These are phyloP conservation scores for Agapetus fuscipes DNA, from an alignment of 2,888 invertebrate species.

Conservation along the genomic window DNA sequence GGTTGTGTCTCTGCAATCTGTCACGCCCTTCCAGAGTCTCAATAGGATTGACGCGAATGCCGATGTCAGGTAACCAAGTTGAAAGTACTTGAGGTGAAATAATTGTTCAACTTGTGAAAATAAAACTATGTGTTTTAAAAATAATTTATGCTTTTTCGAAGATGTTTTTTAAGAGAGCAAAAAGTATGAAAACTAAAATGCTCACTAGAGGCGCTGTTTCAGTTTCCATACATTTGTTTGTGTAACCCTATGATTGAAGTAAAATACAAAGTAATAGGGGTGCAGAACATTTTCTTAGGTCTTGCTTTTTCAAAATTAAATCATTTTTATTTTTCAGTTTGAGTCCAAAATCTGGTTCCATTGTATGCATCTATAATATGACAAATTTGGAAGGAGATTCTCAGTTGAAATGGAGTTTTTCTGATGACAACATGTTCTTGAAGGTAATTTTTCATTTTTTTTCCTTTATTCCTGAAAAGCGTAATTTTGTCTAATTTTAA, in stretches of 20 bases:
- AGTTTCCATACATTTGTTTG: too few relatives aligned
- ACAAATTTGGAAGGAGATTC: constrained; percentile 40
- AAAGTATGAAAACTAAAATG: too few relatives aligned
- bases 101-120: too few relatives aligned
- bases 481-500: neutral
- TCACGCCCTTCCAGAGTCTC: constrained; percentile 34
- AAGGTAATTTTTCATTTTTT: constrained; percentile 27
- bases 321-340: constrained; percentile 36
- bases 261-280: too few relatives aligned
- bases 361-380: constrained; percentile 37
- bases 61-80: constrained; percentile 38
- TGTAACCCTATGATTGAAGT: too few relatives aligned
- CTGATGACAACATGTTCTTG: constrained; percentile 36
- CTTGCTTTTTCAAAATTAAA: too few relatives aligned
- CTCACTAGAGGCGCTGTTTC: too few relatives aligned
- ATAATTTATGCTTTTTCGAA: too few relatives aligned
- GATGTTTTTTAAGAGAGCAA: too few relatives aligned
- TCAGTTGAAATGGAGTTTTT: constrained; percentile 42
- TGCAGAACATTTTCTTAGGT: too few relatives aligned
- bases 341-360: constrained; percentile 38
- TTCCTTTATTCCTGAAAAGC: neutral
- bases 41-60: constrained; percentile 34
- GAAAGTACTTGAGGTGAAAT: too few relatives aligned
- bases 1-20: constrained; percentile 35
- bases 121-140: too few relatives aligned